phyloP scores from a whole-genome alignment of 2,888 invertebrate genomes.

The Cyrtodaria siliqua region DNA sequence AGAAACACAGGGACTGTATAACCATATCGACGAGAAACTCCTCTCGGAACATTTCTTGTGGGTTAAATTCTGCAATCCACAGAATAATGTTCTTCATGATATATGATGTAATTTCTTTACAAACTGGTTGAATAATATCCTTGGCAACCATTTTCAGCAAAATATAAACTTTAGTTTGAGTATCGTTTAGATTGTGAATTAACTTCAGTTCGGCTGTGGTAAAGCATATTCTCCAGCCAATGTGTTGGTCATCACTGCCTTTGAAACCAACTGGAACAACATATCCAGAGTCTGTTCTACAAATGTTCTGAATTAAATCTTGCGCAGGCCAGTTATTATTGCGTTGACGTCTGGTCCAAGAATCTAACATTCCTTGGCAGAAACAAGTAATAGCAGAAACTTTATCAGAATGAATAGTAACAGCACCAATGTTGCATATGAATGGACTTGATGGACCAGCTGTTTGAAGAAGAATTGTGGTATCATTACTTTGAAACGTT shows the following conservation, averaged over 20 bases:
- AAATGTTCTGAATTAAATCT: too few species aligned
- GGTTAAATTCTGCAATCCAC: constrained; percentile 8
- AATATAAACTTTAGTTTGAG: neutral
- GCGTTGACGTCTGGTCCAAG: too few species aligned
- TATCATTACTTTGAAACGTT: too few species aligned
- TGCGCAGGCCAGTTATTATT: too few species aligned
- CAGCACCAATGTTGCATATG: too few species aligned
- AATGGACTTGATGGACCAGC: too few species aligned
- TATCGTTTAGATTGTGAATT: neutral
- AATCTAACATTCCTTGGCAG: too few species aligned
- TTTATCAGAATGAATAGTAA: too few species aligned
- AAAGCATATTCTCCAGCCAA: constrained; percentile 15
- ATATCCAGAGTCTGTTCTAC: neutral
- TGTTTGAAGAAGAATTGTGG: too few species aligned
- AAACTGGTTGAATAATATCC: constrained; percentile 1
- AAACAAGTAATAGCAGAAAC: too few species aligned
- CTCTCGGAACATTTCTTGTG: neutral
- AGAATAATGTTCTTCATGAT: constrained; percentile 7
- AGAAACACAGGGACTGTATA: neutral
- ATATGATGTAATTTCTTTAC: constrained; percentile 12
- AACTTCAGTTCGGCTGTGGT: constrained; percentile 1
- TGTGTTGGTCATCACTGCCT: neutral
- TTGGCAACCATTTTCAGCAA: constrained; percentile 5
- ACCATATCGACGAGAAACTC: too few species aligned
- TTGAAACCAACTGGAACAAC: constrained; percentile 22